Conservation (phyloP, 2,797 vertebrate genomes). For the Scolopax bukidnonensis region DNA sequence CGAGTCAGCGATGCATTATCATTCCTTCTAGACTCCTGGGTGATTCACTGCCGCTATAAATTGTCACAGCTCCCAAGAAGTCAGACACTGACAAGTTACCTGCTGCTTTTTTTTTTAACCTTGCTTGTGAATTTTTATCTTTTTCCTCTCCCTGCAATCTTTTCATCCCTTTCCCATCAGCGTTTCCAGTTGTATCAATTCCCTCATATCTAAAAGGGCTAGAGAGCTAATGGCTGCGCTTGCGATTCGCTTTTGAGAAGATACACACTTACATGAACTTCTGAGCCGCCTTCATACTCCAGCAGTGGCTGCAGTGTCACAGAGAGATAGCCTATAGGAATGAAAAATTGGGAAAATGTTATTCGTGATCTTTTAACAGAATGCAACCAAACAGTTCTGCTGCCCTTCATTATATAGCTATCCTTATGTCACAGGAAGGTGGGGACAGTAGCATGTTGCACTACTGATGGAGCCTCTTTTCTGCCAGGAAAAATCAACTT, state of each 20-base stretch:
- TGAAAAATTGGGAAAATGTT: background rate
- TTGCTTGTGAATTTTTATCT: background rate
- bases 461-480: background rate
- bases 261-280: background rate
- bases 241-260: background rate
- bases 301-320: background rate
- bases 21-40: background rate
- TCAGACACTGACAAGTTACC: background rate
- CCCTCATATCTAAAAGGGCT: background rate
- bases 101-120: background rate
- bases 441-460: background rate
- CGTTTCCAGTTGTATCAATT: background rate
- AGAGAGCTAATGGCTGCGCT: background rate
- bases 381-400: background rate
- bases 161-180: background rate
- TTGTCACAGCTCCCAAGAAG: background rate
- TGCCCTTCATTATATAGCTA: rapidly evolving
- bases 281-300: slow-evolving; percentile 14
- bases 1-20: background rate
- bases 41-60: background rate
- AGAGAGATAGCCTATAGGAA: background rate
- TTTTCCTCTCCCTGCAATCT: background rate
- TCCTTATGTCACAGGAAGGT: background rate
- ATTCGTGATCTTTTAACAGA: background rate
- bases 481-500: background rate